Conservation (phyloP, 2,113 vertebrate genomes). For the Suricata suricatta region DNA sequence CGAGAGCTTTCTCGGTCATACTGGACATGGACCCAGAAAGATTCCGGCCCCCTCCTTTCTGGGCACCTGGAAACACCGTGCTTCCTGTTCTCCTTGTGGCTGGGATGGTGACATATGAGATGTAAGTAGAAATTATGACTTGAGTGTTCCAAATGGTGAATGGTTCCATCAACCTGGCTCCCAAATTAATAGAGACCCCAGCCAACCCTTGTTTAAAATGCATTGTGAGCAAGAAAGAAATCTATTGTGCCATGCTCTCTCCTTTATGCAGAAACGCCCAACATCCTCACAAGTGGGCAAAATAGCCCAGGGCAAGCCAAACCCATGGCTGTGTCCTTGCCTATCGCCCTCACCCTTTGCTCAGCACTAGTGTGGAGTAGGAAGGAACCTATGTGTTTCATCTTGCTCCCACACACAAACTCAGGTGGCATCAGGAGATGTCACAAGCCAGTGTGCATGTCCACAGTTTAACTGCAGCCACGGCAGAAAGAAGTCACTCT, state of each 20-base stretch:
- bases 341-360: neutral
- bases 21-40: neutral
- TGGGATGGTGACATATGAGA: neutral
- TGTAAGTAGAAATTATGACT: neutral
- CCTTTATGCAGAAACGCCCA: neutral
- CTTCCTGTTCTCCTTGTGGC: neutral
- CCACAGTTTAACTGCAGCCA: neutral
- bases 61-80: neutral
- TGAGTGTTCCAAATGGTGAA: neutral
- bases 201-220: neutral
- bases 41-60: neutral
- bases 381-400: neutral
- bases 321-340: neutral
- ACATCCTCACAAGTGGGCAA: neutral
- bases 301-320: neutral
- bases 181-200: neutral
- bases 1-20: neutral
- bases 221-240: neutral
- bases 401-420: neutral
- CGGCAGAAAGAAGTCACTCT: neutral
- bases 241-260: neutral
- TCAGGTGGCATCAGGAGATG: neutral
- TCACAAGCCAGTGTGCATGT: neutral
- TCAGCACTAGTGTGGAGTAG: neutral
- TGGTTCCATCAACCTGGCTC: neutral